Evolutionary conservation across 2,113 vertebrate genomes (phyloP).

Genomic region (Zapus hudsonius): DNA sequence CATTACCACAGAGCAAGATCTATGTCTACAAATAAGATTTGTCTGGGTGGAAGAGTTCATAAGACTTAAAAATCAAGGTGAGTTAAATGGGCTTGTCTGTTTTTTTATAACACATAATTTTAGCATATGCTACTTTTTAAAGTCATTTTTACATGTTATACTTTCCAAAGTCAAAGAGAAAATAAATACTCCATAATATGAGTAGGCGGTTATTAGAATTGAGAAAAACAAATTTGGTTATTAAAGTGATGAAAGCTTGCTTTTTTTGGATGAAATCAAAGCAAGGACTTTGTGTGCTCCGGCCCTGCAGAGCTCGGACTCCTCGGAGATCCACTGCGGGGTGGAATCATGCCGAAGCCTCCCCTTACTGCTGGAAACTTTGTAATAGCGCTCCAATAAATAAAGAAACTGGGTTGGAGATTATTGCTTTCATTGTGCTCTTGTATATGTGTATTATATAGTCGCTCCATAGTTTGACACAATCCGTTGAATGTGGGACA

Average conservation of each 20-base stretch:
- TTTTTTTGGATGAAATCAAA: not conserved
- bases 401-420: conserved; percentile 93
- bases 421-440: conserved; percentile 96
- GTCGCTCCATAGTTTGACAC: conserved; percentile 86
- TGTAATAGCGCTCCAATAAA: conserved; percentile 92
- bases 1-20: conserved; percentile 64
- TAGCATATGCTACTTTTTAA: conserved; percentile 1
- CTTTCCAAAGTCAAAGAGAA: conserved; percentile 26
- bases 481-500: conserved; percentile 89
- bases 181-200: not conserved
- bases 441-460: conserved; percentile 91
- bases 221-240: not conserved
- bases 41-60: conserved; percentile 72
- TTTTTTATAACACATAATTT: not conserved
- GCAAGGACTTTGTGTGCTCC: not conserved
- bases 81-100: conserved; percentile 4
- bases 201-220: not conserved
- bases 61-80: conserved; percentile 51
- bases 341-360: conserved; percentile 72
- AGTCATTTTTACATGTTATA: conserved; percentile 8
- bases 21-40: conserved; percentile 63
- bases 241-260: not conserved
- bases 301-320: not conserved
- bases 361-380: conserved; percentile 92
- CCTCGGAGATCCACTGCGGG: conserved; percentile 54